Conservation (phyloP, 2,797 vertebrate genomes). For the Myotis pilosus region DNA sequence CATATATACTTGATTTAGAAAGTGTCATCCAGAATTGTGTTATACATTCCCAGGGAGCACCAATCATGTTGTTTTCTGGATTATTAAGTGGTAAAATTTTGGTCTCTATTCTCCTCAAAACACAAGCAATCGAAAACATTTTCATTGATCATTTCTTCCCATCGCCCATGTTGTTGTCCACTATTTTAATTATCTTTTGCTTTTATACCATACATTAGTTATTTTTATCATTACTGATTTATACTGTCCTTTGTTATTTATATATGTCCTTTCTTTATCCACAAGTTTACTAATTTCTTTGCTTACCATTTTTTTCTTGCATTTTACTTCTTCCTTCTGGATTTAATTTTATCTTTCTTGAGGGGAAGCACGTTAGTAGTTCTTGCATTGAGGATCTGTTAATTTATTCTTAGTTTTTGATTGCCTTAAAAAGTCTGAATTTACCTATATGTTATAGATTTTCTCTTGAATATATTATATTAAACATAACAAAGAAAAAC, state of each 20-base stretch:
- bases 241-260: background rate
- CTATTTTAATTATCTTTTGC: conserved; percentile 8
- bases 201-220: background rate
- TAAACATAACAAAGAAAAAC: background rate
- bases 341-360: conserved; percentile 1
- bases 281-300: background rate
- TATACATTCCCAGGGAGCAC: background rate
- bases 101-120: background rate
- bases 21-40: background rate
- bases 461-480: background rate
- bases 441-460: background rate
- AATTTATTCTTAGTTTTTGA: background rate
- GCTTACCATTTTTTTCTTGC: background rate
- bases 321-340: background rate
- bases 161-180: background rate
- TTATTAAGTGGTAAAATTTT: background rate
- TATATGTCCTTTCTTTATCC: background rate
- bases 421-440: background rate
- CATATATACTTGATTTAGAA: background rate
- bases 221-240: background rate
- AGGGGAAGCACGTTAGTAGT: background rate
- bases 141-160: background rate
- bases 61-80: background rate
- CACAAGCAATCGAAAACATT: background rate
- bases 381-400: background rate